phyloP scores from a whole-genome alignment of 2,113 vertebrate genomes.

The Engraulis encrasicolus region DNA sequence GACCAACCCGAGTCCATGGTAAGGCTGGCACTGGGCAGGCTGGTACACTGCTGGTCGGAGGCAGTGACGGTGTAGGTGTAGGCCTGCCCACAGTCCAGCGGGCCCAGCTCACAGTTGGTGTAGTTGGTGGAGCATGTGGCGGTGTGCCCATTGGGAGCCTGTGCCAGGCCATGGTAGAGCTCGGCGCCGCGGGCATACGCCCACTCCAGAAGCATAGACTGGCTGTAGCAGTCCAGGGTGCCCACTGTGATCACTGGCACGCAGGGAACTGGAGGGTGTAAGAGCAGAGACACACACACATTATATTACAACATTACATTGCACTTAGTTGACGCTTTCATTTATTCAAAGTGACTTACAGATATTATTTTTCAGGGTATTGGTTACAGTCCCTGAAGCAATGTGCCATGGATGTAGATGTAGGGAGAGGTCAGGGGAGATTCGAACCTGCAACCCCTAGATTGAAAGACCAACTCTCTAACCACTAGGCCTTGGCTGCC shows the following conservation, averaged over 20 bases:
- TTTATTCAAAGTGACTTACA: no score
- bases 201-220: conserved; percentile 66
- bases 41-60: conserved; percentile 62
- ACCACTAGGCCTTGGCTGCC: no score
- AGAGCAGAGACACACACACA: neutral
- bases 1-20: conserved; percentile 64
- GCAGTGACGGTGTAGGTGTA: conserved; percentile 63
- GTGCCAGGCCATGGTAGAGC: conserved; percentile 62
- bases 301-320: no score
- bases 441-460: no score
- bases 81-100: conserved; percentile 65
- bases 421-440: no score
- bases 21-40: conserved; percentile 57
- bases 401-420: no score
- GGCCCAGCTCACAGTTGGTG: conserved; percentile 68
- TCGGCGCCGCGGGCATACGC: conserved; percentile 47
- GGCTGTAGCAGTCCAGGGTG: conserved; percentile 67
- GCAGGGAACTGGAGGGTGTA: conserved; percentile 68
- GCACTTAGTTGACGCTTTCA: no score
- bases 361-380: no score
- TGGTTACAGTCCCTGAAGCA: no score
- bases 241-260: conserved; percentile 51
- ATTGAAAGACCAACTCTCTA: no score
- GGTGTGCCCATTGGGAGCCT: conserved; percentile 2
- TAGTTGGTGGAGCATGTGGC: conserved; percentile 61